Conservation (phyloP, 2,113 vertebrate genomes). For the Notarius quadriscutis region DNA sequence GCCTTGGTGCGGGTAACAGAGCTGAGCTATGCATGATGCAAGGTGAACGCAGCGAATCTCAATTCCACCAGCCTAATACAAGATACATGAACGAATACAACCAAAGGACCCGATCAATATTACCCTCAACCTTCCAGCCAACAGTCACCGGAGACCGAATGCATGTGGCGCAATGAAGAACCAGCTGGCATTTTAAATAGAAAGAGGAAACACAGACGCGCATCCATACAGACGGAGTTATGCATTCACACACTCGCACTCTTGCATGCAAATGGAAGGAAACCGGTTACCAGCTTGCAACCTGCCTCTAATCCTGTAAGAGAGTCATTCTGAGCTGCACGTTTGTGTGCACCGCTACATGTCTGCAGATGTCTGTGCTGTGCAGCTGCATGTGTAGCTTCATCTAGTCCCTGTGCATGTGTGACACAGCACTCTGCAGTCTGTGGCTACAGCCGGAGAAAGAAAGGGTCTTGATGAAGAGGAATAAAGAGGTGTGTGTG, state of each 20-base stretch:
- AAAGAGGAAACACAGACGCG: slow-evolving; percentile 12
- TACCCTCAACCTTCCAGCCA: slow-evolving; percentile 25
- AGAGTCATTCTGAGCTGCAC: slow-evolving; percentile 53
- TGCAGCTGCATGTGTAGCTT: slow-evolving; percentile 63
- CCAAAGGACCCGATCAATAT: slow-evolving; percentile 31
- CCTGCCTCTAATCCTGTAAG: slow-evolving; percentile 58
- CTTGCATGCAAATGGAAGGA: slow-evolving; percentile 54
- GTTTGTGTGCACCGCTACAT: slow-evolving; percentile 54
- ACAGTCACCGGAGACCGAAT: slow-evolving; percentile 45
- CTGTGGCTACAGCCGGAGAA: slow-evolving; percentile 6
- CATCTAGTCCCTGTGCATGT: slow-evolving; percentile 43
- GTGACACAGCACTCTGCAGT: slow-evolving; percentile 33
- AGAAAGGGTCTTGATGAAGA: slow-evolving; percentile 21
- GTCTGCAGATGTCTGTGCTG: slow-evolving; percentile 54
- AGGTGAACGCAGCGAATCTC: slow-evolving; percentile 18
- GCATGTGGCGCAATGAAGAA: slow-evolving; percentile 35
- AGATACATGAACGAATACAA: slow-evolving; percentile 31
- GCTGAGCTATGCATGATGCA: slow-evolving; percentile 25
- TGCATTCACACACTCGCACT: slow-evolving; percentile 34
- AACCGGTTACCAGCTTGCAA: slow-evolving; percentile 51
- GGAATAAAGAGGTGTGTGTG: slow-evolving; percentile 6
- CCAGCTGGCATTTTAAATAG: slow-evolving; percentile 41
- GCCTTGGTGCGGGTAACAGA: slow-evolving; percentile 23
- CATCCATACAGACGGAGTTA: slow-evolving; percentile 18
- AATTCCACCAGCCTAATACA: slow-evolving; percentile 33